phyloP scores from a whole-genome alignment of 2,113 vertebrate species.

The Paradisaea rubra region DNA sequence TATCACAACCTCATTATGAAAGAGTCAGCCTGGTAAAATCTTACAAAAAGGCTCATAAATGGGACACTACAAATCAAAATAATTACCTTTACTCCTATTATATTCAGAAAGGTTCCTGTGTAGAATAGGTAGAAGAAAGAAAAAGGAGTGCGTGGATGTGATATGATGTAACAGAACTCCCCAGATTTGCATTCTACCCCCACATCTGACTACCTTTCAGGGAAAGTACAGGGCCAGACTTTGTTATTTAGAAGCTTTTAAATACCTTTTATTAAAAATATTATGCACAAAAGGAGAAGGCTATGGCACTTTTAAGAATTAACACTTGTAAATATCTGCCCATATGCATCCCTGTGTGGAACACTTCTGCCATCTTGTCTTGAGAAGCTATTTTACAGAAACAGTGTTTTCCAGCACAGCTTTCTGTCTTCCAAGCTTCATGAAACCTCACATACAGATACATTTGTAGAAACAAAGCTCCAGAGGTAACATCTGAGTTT shows the following conservation, averaged over 20 bases:
- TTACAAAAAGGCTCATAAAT: not conserved
- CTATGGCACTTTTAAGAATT: not conserved
- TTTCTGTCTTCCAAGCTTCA: not conserved
- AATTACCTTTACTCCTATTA: not conserved
- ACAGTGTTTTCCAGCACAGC: not conserved
- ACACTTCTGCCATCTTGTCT: not conserved
- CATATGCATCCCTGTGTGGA: not conserved
- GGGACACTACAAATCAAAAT: slow-evolving; percentile 6
- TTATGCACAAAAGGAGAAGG: not conserved
- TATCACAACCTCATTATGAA: slow-evolving; percentile 46
- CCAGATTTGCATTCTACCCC: not conserved
- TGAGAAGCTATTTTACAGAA: not conserved
- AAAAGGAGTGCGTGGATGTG: not conserved
- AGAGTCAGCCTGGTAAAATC: slow-evolving; percentile 33
- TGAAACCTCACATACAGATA: not conserved
- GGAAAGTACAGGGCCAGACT: not conserved
- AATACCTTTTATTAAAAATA: not conserved
- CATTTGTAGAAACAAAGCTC: not conserved
- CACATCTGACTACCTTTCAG: not conserved
- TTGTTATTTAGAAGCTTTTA: not conserved
- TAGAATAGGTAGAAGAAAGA: not conserved
- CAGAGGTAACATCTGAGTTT: not conserved
- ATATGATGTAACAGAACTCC: not conserved
- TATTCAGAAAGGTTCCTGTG: not conserved
- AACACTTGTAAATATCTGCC: not conserved